Base-by-base conservation (phyloP, 2,888 invertebrate genomes). In the Cataglyphis altisquamis region DNA sequence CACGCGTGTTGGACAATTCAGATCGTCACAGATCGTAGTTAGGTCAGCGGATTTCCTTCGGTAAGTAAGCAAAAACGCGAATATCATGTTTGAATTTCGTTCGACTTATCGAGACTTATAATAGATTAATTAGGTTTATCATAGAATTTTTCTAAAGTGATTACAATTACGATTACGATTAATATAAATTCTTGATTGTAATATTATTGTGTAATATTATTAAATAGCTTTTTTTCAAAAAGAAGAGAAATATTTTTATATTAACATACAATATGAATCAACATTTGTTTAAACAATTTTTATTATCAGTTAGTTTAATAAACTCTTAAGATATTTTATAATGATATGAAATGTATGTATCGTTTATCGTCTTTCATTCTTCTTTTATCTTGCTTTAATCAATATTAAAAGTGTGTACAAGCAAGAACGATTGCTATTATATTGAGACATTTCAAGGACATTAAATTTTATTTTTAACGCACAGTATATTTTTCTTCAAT, bases 21-120 rank as follows among this genome's bases (percentile, higher is more conserved):
- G 10, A 32, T n/a, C 9, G 21, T 12, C 12, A 18, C 5, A 21
- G 8, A 25, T 25, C 25, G 25, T 25, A 25, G 25, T 25, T 25
- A 25, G 1, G 1, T 25, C 52, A 67, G 66, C 25, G 15, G 29
- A 57, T 52, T 78, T 21, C 39, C 8, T 32, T 21, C 25, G 57
- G 78, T 78, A 78, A 78, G 70, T 78, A 60, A 32, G 15, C 6
- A 18, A 68, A 55, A 64, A 64, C 3, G 52, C 12, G 8, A 52
- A 60, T n/a, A 32, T n/a, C 8, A 60, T 3, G n/a, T n/a, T 45
- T 18, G 21, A 41, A 12, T 60, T n/a, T 32, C 12, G 8, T 77
- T 67, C 29, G 41, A 0, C 21, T 57, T 29, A 29, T 57, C 12
- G 18, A 25, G 41, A 52, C 18, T 18, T 5, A 18, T 48, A 48